Percentiles rank a stretch among this genome's conserved stretches.
phyloP scores from a whole-genome alignment of 2,113 vertebrate genomes.

The Myotis lucifugus region DNA sequence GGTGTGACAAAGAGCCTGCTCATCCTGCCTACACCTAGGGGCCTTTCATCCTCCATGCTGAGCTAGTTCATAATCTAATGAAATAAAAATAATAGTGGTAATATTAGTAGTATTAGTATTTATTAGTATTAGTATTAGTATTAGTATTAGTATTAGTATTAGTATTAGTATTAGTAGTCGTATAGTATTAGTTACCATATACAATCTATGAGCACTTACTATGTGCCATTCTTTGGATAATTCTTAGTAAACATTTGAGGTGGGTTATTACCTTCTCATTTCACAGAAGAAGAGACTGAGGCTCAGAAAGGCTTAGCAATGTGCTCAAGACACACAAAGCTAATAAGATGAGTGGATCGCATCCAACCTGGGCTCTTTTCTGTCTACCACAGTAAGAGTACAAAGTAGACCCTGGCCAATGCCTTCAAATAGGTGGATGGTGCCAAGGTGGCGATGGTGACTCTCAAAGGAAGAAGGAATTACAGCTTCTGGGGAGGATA shows the following conservation, averaged over 20 bases:
- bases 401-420: neutral
- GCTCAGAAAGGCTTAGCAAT: neutral
- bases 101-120: neutral
- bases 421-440: neutral
- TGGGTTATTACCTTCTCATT: neutral
- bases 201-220: neutral
- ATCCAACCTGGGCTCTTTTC: neutral
- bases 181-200: neutral
- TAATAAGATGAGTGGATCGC: neutral
- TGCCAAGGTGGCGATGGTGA: neutral
- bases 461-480: neutral
- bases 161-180: neutral
- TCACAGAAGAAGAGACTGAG: neutral
- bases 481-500: neutral
- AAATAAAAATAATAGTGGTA: neutral
- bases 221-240: neutral
- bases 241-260: neutral
- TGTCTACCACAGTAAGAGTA: neutral
- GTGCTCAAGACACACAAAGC: neutral
- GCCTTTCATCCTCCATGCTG: neutral
- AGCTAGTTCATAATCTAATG: neutral
- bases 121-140: neutral
- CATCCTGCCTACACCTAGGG: neutral
- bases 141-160: neutral
- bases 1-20: neutral